Conservation (phyloP, 2,888 invertebrate genomes). For the Caenorhabditis sulstoni region DNA sequence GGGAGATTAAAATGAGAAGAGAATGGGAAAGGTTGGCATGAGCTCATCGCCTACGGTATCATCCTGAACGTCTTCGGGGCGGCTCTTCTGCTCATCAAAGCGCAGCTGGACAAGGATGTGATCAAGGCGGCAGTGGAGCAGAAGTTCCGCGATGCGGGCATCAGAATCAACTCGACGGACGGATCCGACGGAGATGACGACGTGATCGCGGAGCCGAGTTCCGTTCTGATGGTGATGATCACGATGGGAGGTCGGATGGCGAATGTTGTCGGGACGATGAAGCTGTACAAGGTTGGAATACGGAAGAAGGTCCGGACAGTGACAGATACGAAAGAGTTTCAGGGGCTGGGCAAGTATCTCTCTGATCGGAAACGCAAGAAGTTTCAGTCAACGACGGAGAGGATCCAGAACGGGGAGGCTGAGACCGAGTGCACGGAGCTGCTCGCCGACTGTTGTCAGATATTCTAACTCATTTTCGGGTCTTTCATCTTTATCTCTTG, state of each 20-base stretch:
- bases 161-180: slow-evolving; percentile 45
- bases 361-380: slow-evolving; percentile 70
- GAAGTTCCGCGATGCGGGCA: slow-evolving; percentile 66
- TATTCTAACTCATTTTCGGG: slow-evolving; percentile 46
- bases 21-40: slow-evolving; percentile 59
- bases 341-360: slow-evolving; percentile 70
- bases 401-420: slow-evolving; percentile 70
- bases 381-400: slow-evolving; percentile 68
- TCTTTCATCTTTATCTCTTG: slow-evolving; percentile 7
- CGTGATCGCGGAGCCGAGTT: slow-evolving; percentile 38
- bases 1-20: slow-evolving; percentile 1
- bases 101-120: slow-evolving; percentile 68
- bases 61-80: slow-evolving; percentile 66
- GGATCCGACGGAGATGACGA: slow-evolving; percentile 44
- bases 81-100: slow-evolving; percentile 64
- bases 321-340: slow-evolving; percentile 11
- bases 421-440: slow-evolving; percentile 71
- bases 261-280: slow-evolving; percentile 72
- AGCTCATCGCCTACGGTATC: slow-evolving; percentile 64
- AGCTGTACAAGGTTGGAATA: slow-evolving; percentile 67
- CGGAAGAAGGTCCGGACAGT: background rate
- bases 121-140: slow-evolving; percentile 65
- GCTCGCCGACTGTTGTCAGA: slow-evolving; percentile 68
- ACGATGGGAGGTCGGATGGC: slow-evolving; percentile 71
- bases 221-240: slow-evolving; percentile 62